These are phyloP conservation scores for Hypocryptadius cinnamomeus DNA, from an alignment of 2,113 vertebrate genomes.

Conservation along the genomic window DNA sequence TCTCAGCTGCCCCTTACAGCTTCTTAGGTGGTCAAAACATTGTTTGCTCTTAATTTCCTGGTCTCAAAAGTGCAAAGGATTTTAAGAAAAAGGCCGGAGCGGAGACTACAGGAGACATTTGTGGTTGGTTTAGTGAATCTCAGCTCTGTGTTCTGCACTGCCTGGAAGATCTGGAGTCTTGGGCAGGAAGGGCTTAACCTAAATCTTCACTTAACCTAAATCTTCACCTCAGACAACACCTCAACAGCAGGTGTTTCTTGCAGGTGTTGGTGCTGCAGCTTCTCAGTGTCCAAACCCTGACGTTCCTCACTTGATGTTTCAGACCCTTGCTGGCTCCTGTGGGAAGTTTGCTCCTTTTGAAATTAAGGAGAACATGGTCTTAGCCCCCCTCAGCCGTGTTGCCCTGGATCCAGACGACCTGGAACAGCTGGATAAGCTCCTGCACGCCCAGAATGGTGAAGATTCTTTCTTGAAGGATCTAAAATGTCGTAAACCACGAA, in stretches of 20 bases:
- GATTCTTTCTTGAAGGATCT: conserved; percentile 78
- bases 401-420: conserved; percentile 73
- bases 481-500: conserved; percentile 70
- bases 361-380: conserved; percentile 90
- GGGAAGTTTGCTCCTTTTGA: conserved; percentile 98
- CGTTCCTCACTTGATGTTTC: not conserved
- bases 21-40: not conserved
- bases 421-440: conserved; percentile 78
- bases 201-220: not conserved
- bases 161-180: not conserved
- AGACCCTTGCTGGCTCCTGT: conserved; percentile 91
- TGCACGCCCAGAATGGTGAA: conserved; percentile 61
- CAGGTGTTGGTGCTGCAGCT: not conserved
- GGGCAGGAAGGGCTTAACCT: not conserved
- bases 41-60: not conserved
- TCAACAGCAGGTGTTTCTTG: not conserved
- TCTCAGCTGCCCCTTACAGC: not conserved
- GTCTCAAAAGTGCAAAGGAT: not conserved
- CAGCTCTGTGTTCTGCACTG: not conserved
- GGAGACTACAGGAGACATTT: not conserved
- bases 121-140: not conserved
- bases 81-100: not conserved
- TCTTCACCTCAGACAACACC: not conserved
- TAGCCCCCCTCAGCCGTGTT: conserved; percentile 83
- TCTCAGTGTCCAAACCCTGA: not conserved